phyloP scores from a whole-genome alignment of 1,140 invertebrate genomes.

The Ceratina australensis region DNA sequence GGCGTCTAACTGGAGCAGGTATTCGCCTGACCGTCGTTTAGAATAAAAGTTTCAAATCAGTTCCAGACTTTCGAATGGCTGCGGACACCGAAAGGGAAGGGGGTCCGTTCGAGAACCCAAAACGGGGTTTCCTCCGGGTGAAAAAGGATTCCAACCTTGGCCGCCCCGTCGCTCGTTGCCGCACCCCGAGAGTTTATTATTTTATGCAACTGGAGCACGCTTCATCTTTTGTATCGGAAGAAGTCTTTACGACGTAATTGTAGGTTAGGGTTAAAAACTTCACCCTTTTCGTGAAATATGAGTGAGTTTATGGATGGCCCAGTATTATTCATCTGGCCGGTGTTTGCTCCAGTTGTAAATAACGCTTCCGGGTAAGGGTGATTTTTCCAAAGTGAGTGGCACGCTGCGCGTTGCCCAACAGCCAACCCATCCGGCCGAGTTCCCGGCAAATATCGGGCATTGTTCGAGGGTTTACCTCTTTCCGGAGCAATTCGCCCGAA shows the following conservation, averaged over 20 bases:
- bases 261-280: constrained; percentile 76
- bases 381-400: constrained; percentile 1
- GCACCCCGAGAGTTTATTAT: constrained; percentile 67
- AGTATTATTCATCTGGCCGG: not conserved
- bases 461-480: constrained; percentile 37
- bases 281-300: constrained; percentile 69
- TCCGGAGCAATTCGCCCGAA: constrained; percentile 44
- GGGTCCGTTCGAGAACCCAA: not conserved
- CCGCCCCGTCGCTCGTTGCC: not conserved
- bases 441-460: constrained; percentile 19
- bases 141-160: constrained; percentile 70
- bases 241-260: constrained; percentile 75
- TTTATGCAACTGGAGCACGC: constrained; percentile 74
- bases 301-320: constrained; percentile 19
- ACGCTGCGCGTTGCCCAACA: not conserved
- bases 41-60: constrained; percentile 36
- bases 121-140: constrained; percentile 39
- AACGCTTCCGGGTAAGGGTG: constrained; percentile 63
- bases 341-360: constrained; percentile 75
- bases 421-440: not conserved
- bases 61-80: constrained; percentile 16
- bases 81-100: not conserved
- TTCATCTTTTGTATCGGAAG: constrained; percentile 59
- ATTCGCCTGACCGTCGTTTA: constrained; percentile 32
- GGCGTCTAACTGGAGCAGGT: constrained; percentile 74